Conservation (phyloP, 2,797 vertebrate genomes). For the Hydrocynus forskahlii region DNA sequence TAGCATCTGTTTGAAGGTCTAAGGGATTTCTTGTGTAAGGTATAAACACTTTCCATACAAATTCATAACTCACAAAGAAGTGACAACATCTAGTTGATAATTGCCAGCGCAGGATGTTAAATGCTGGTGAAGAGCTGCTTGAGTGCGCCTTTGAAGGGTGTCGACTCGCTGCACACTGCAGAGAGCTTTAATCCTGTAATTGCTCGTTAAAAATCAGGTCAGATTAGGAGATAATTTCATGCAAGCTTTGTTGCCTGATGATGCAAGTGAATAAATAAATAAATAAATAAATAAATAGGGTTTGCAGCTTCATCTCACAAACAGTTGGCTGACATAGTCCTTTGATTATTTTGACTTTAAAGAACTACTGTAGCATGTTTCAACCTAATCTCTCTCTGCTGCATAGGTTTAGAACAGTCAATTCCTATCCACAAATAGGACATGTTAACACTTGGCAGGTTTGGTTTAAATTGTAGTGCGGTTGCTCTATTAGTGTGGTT, state of each 20-base stretch:
- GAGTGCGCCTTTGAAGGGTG: conserved; percentile 45
- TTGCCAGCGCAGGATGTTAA: neutral
- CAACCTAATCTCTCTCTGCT: neutral
- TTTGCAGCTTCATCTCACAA: too few relatives aligned
- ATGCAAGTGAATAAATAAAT: conserved; percentile 20
- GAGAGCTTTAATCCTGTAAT: conserved; percentile 66
- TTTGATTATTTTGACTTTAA: neutral
- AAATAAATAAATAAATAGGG: neutral
- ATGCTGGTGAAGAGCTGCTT: neutral
- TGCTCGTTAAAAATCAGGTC: conserved; percentile 72
- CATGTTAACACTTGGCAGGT: too few relatives aligned
- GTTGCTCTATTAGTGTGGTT: too few relatives aligned
- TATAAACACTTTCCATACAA: neutral
- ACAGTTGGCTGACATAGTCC: neutral
- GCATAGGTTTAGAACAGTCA: neutral
- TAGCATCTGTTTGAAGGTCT: neutral
- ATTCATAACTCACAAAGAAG: neutral
- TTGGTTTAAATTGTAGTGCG: too few relatives aligned
- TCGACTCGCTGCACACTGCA: conserved; percentile 42
- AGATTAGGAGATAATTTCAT: conserved; percentile 65
- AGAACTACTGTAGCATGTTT: neutral
- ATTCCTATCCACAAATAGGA: neutral
- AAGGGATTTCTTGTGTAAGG: neutral
- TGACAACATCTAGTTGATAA: conserved; percentile 24
- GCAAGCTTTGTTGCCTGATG: conserved; percentile 54